Base-by-base conservation (phyloP, 2,797 vertebrate genomes). In the Protonibea diacanthus region DNA sequence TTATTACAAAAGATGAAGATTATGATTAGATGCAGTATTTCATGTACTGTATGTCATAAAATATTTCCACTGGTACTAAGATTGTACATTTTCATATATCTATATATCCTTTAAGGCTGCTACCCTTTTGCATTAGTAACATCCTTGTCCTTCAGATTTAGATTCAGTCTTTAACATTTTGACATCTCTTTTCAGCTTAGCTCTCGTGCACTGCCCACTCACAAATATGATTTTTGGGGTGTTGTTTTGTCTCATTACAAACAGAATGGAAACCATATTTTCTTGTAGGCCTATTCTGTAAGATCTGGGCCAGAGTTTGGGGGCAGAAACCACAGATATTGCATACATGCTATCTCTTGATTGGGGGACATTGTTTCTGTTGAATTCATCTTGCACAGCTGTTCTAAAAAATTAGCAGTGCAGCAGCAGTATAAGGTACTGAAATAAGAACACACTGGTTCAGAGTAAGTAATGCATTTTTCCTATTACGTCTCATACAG, bases 41-140 rank as follows among this genome's bases (percentile, higher is more conserved):
- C 70, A 71, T 74, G 21, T 69, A 70, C 68, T 90, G 62, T 89
- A 60, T 64, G 21, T 71, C 55, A 64, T 45, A 44, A 83, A 69
- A 72, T 72, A 67, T 70, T 25, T 57, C 38, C 64, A 42, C 15
- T 80, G 70, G 61, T 82, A 74, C 52, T 60, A 58, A 72, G 42
- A 84, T 76, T 73, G 78, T 74, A 71, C 63, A 77, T 81, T 88
- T 82, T 80, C 78, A 59, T 79, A n/a, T 59, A 80, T 80, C 73
- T 18, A 65, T n/a, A n/a, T n/a, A 68, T 74, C 14, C 67, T 83
- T 85, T 49, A 53, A 77, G 40, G 76, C 77, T 87, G 87, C 82
- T 85, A 74, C 65, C 25, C 18, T 72, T 82, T 84, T 45, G 47
- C 52, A 76, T 71, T 38, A 69, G 47, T 55, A 38, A 70, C n/a